These are phyloP conservation scores for Spongia lamella DNA, from an alignment of 37 sponge, comb jelly and placozoan species.

Conservation along the genomic window DNA sequence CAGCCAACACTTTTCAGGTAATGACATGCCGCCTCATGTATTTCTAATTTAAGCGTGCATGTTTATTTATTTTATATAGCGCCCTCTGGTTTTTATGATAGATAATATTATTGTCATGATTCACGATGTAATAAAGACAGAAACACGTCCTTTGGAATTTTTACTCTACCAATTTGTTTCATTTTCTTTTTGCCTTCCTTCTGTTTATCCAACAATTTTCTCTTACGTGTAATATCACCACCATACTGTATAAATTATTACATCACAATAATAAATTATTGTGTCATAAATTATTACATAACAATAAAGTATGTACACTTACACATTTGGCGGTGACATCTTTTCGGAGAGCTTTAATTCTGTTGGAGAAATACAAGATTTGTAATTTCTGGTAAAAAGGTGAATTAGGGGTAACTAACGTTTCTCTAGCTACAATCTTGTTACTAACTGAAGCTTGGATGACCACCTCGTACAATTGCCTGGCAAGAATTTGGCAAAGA, in stretches of 20 bases:
- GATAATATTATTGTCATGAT: not conserved
- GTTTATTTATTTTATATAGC: too few relatives aligned
- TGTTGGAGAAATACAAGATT: slow-evolving; percentile 9
- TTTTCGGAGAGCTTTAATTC: slow-evolving; percentile 78
- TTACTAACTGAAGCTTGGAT: slow-evolving; percentile 84
- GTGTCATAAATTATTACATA: not conserved
- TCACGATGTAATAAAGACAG: slow-evolving; percentile 45
- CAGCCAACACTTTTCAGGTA: slow-evolving; percentile 54
- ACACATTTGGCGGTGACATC: slow-evolving; percentile 92
- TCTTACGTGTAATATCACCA: slow-evolving; percentile 88
- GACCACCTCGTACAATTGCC: slow-evolving; percentile 87
- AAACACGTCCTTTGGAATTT: slow-evolving; percentile 83
- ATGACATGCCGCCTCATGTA: not conserved
- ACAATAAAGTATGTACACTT: slow-evolving; percentile 31
- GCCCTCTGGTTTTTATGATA: too few relatives aligned
- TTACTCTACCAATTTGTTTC: slow-evolving; percentile 68
- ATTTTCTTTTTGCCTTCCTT: slow-evolving; percentile 83
- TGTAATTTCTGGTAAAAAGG: too few relatives aligned
- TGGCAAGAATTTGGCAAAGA: slow-evolving; percentile 6
- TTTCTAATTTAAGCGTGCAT: too few relatives aligned
- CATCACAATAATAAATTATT: not conserved
- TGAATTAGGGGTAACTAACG: slow-evolving; percentile 63
- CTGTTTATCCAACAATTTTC: slow-evolving; percentile 83
- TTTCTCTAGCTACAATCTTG: slow-evolving; percentile 88
- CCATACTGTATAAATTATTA: slow-evolving; percentile 69